phyloP scores from a whole-genome alignment of 1,140 invertebrate species.

The Anagrus nilaparvatae region DNA sequence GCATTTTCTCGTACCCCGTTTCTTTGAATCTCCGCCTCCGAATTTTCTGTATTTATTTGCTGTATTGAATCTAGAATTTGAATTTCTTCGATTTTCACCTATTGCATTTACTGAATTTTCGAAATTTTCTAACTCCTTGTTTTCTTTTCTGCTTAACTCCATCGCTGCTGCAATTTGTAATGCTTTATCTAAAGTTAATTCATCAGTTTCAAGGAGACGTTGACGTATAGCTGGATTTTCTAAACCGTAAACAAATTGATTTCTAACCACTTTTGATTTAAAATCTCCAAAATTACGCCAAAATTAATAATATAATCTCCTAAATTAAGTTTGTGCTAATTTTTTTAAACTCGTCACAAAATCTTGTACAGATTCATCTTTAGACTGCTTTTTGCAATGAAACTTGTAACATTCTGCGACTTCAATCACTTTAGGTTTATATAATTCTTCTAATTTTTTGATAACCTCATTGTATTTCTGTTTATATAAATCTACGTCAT shows the following conservation, averaged over 20 bases:
- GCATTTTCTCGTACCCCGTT: too few relatives aligned
- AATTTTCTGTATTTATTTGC: too few relatives aligned
- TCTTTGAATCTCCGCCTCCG: too few relatives aligned
- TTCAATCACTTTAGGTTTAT: neutral
- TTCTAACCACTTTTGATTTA: neutral
- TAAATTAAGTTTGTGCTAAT: neutral
- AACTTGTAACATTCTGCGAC: constrained; percentile 11
- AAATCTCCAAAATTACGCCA: constrained; percentile 1
- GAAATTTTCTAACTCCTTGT: too few relatives aligned
- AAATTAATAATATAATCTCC: too few relatives aligned
- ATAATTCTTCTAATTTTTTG: constrained; percentile 4
- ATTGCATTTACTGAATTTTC: too few relatives aligned
- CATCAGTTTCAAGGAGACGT: neutral
- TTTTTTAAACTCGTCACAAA: neutral
- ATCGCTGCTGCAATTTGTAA: neutral
- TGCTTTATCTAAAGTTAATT: constrained; percentile 1
- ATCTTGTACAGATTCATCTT: constrained; percentile 3
- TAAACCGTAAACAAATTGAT: constrained; percentile 1
- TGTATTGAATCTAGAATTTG: too few relatives aligned
- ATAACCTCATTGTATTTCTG: neutral
- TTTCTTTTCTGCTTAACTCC: neutral
- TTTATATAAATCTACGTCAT: neutral
- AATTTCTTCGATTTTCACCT: too few relatives aligned
- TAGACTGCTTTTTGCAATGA: constrained; percentile 4
- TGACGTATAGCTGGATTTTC: neutral